Percentiles rank a stretch among this genome's conserved stretches.
These are phyloP conservation scores for Euzophera pinguis DNA, from an alignment of 2,888 invertebrate species.

Conservation along the genomic window DNA sequence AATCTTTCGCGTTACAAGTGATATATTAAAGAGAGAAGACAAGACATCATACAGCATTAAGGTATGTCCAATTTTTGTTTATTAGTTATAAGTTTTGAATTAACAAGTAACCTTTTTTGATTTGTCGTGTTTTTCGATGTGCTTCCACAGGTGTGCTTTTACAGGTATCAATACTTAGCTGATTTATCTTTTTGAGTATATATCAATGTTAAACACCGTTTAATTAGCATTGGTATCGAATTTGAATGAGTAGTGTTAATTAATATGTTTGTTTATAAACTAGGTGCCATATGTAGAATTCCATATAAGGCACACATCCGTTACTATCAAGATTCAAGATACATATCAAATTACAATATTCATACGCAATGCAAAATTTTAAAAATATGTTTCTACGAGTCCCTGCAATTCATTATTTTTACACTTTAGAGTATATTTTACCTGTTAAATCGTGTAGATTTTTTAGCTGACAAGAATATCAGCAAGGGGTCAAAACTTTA, in stretches of 20 bases:
- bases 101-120: slow-evolving; percentile 50
- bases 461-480: slow-evolving; percentile 61
- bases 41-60: slow-evolving; percentile 33
- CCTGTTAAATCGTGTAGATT: slow-evolving; percentile 52
- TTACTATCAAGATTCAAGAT: slow-evolving; percentile 8
- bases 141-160: slow-evolving; percentile 56
- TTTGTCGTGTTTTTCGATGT: slow-evolving; percentile 63
- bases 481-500: slow-evolving; percentile 57
- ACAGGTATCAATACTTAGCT: slow-evolving; percentile 68
- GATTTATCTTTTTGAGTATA: slow-evolving; percentile 1
- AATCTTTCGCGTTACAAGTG: slow-evolving; percentile 55
- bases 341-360: slow-evolving; percentile 6
- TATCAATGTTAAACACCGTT: not conserved
- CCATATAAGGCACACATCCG: slow-evolving; percentile 12
- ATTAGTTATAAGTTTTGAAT: slow-evolving; percentile 31
- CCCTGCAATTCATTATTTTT: slow-evolving; percentile 14
- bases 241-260: slow-evolving; percentile 18
- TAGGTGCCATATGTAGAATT: slow-evolving; percentile 10
- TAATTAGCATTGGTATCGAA: slow-evolving; percentile 3
- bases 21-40: slow-evolving; percentile 41
- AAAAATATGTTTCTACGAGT: slow-evolving; percentile 1
- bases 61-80: slow-evolving; percentile 57
- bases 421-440: slow-evolving; percentile 33
- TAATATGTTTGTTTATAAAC: slow-evolving; percentile 9
- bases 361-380: slow-evolving; percentile 1